Conservation (phyloP, 2,113 vertebrate genomes). For the Mobula hypostoma region DNA sequence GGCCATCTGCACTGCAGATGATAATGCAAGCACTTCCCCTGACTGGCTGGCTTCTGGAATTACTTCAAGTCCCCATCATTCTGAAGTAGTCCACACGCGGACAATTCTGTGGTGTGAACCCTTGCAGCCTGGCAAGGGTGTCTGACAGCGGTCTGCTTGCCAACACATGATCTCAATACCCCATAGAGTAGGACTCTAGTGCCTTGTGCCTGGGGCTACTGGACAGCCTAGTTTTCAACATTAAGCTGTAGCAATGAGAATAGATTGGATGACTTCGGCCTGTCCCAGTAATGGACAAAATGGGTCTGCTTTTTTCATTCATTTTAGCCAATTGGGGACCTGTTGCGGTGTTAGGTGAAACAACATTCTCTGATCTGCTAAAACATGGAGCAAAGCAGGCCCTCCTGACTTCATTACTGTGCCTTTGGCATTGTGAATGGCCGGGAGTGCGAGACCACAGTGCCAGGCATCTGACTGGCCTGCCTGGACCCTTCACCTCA, state of each 20-base stretch:
- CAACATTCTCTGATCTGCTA: constrained; percentile 6
- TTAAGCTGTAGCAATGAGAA: background rate
- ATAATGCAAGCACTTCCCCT: background rate
- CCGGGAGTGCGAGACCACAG: no score
- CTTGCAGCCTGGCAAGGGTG: background rate
- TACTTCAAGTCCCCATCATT: no score
- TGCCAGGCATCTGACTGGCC: background rate
- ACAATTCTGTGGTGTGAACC: no score
- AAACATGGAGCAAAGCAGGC: background rate
- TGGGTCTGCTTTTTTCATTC: background rate
- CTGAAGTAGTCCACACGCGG: background rate
- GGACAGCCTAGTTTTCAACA: background rate
- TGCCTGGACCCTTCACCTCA: background rate
- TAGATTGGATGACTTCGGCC: background rate
- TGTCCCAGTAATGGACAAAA: background rate
- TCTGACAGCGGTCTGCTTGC: background rate
- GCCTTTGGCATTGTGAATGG: no score
- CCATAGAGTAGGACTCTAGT: background rate
- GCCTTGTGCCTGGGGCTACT: background rate
- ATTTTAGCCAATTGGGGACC: background rate
- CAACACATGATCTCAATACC: background rate
- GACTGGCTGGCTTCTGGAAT: background rate
- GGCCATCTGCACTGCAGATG: background rate
- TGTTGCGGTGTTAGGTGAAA: background rate
- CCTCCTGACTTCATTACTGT: background rate